A percentile compares a stretch with the other conserved stretches of the same genome.
Evolutionary conservation across 1,140 invertebrate genomes (phyloP).

Genomic region (Oryzaephilus surinamensis): DNA sequence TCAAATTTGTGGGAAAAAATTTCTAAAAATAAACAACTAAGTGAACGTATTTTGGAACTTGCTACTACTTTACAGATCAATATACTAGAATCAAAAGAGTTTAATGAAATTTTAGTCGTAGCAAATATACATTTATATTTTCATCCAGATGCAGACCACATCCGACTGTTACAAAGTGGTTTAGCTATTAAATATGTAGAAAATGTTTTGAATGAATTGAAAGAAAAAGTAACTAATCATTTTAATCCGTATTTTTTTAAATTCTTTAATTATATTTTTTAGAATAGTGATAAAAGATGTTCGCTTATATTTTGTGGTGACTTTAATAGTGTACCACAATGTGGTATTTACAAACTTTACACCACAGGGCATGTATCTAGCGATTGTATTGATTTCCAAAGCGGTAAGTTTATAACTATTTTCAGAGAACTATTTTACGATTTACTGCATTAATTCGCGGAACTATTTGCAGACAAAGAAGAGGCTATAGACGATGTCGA

Average conservation of each 20-base stretch:
- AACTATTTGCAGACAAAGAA: constrained; percentile 43
- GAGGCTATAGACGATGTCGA: constrained; percentile 51
- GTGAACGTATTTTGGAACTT: constrained; percentile 48
- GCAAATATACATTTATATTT: constrained; percentile 92
- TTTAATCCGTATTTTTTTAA: not conserved
- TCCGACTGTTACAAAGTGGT: constrained; percentile 69
- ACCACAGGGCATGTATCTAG: constrained; percentile 54
- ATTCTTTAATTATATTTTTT: constrained; percentile 17
- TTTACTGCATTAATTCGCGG: constrained; percentile 1
- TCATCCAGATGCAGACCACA: constrained; percentile 81
- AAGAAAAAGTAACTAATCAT: constrained; percentile 36
- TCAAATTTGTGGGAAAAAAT: constrained; percentile 52
- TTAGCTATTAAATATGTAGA: constrained; percentile 51
- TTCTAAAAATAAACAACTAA: constrained; percentile 46
- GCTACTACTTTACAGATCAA: constrained; percentile 53
- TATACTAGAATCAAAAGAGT: constrained; percentile 50
- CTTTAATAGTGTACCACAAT: constrained; percentile 77
- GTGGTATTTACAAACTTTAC: constrained; percentile 67
- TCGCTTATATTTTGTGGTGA: constrained; percentile 72
- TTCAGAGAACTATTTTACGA: not conserved
- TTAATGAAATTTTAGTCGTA: constrained; percentile 55
- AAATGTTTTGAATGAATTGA: constrained; percentile 38
- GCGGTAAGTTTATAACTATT: too few relatives aligned
- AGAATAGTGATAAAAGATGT: constrained; percentile 45
- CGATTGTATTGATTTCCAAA: constrained; percentile 60